Conservation (phyloP, 2,888 invertebrate species). For the Cheilosia impressa region DNA sequence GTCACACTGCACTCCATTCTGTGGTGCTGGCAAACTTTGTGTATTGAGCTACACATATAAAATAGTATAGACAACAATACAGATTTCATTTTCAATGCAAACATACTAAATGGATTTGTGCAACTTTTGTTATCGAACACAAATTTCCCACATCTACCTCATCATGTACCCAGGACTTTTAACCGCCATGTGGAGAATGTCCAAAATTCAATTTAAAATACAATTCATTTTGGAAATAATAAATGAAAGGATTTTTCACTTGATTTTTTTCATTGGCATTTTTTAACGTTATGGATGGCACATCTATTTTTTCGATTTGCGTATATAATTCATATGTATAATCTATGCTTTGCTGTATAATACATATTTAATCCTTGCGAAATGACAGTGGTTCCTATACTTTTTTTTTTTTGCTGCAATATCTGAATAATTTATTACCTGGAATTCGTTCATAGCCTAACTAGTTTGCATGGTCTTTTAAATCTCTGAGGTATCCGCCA, state of each 20-base stretch:
- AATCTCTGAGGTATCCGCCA: constrained; percentile 28
- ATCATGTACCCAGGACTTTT: background rate
- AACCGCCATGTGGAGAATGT: background rate
- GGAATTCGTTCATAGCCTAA: constrained; percentile 45
- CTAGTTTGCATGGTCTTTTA: constrained; percentile 65
- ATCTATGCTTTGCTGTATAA: constrained; percentile 55
- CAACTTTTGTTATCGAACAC: too few species aligned
- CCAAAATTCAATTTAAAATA: constrained; percentile 49
- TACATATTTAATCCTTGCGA: constrained; percentile 70
- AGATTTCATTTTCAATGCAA: too few species aligned
- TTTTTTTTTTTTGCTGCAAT: constrained; percentile 36
- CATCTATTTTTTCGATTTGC: constrained; percentile 59
- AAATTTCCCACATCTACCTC: too few species aligned
- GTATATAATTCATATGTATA: constrained; percentile 38
- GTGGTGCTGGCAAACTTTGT: too few species aligned
- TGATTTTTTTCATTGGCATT: background rate
- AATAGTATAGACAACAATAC: too few species aligned
- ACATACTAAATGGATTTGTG: too few species aligned
- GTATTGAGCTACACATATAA: too few species aligned
- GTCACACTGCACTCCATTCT: too few species aligned
- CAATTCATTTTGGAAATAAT: constrained; percentile 50
- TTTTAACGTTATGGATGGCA: background rate
- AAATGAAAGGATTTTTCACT: constrained; percentile 44
- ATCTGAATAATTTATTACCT: constrained; percentile 68
- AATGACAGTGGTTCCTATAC: constrained; percentile 52